Conservation (phyloP, 2,888 invertebrate species). For the Andrena haemorrhoa region DNA sequence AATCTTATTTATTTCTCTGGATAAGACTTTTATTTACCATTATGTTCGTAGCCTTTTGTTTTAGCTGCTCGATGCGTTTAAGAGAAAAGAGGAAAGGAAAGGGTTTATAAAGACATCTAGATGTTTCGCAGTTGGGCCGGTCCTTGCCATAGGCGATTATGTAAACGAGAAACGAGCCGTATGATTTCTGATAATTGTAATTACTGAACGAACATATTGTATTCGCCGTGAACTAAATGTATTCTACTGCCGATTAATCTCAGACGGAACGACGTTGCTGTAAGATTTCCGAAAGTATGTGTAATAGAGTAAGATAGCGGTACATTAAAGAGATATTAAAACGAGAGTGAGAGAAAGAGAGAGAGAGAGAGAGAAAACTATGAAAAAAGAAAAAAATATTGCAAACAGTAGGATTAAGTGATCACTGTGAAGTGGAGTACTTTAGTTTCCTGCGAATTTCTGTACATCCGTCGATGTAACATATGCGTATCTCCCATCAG, state of each 20-base stretch:
- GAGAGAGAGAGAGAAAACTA: too few species aligned
- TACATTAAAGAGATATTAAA: slow-evolving; percentile 32
- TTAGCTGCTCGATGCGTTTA: slow-evolving; percentile 15
- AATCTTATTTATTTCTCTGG: slow-evolving; percentile 16
- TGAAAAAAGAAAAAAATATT: slow-evolving; percentile 30
- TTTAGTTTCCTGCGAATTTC: slow-evolving; percentile 65
- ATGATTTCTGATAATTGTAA: slow-evolving; percentile 61
- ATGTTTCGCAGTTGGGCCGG: slow-evolving; percentile 69
- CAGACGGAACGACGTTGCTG: slow-evolving; percentile 39
- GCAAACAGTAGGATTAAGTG: slow-evolving; percentile 47
- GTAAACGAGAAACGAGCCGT: slow-evolving; percentile 53
- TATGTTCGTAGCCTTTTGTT: slow-evolving; percentile 10
- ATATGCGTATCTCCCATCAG: slow-evolving; percentile 48
- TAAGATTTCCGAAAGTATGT: slow-evolving; percentile 63
- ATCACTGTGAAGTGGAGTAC: slow-evolving; percentile 49
- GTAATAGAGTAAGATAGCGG: slow-evolving; percentile 57
- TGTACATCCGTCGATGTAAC: slow-evolving; percentile 44
- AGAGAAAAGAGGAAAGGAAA: neutral
- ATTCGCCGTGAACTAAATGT: slow-evolving; percentile 67
- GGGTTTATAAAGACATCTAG: slow-evolving; percentile 25
- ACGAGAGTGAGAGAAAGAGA: slow-evolving; percentile 3
- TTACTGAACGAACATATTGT: slow-evolving; percentile 48
- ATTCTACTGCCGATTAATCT: slow-evolving; percentile 62
- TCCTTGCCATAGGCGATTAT: slow-evolving; percentile 75
- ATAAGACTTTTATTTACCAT: slow-evolving; percentile 12